phyloP scores from a whole-genome alignment of 2,797 vertebrate genomes.

The Ibycter americanus region DNA sequence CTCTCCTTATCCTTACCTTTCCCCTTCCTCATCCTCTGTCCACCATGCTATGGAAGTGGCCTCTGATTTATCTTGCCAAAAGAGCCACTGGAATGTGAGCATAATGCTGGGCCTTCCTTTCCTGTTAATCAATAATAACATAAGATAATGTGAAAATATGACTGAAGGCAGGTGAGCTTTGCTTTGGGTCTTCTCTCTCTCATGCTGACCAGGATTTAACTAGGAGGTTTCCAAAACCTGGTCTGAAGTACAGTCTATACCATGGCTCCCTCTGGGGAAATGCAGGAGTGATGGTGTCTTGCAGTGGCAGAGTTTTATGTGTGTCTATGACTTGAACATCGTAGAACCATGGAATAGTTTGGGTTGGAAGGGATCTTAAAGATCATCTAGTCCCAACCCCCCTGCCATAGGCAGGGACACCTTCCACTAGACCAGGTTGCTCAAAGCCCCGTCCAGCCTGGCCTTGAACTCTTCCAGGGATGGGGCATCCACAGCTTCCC shows the following conservation, averaged over 20 bases:
- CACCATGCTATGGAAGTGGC: neutral
- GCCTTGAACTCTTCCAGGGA: no score
- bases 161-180: neutral
- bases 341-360: no score
- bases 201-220: neutral
- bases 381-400: no score
- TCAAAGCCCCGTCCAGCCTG: no score
- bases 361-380: no score
- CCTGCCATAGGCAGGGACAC: no score
- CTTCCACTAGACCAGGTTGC: no score
- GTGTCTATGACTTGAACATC: neutral
- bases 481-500: no score
- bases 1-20: neutral
- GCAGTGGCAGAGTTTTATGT: neutral
- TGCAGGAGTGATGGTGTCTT: fast-evolving
- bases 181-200: neutral
- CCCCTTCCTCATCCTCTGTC: neutral
- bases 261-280: neutral
- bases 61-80: neutral
- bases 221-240: neutral
- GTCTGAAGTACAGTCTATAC: neutral
- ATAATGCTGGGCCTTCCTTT: neutral
- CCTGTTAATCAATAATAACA: no score
- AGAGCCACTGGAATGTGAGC: neutral
- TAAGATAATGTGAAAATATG: neutral